Evolutionary conservation across 2,797 vertebrate species (phyloP), one percentile per base, ranked within the genome.

Genomic region (Catostomus latipinnis): DNA sequence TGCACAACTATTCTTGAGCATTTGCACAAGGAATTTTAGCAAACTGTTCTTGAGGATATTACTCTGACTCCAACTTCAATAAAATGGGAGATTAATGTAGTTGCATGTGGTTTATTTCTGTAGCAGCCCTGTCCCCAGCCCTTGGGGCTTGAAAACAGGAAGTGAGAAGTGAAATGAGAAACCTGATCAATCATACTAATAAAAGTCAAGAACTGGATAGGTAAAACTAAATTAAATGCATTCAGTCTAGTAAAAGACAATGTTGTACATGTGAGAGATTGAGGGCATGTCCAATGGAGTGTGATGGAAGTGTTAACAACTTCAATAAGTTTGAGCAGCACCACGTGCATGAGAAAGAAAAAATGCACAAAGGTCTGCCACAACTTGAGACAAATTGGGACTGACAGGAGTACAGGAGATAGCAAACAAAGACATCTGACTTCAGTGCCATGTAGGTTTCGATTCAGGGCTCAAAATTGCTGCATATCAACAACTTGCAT

Each of bases 41-140:
- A 58, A 86, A 85, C 76, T 69, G 69, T 69, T 57, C 52, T 63
- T 69, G 74, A 73, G 76, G 67, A 80, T 78, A 85, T 84, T 81
- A 82, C 67, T 80, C 60, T 76, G 48, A 70, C 62, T 80, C 79
- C 74, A 77, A 63, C 85, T 76, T 76, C 71, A 82, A 81, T 80
- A 77, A 82, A 84, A 56, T 8, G 60, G 46, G 71, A 83, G 82
- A 85, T 85, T 76, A 78, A 85, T 80, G 76, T 12, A 80, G 78
- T 60, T 72, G 57, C 56, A 75, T 76, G 60, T 13, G 61, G 71
- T 67, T 68, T 66, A 74, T 69, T 82, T 83, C 56, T 67, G 71
- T 71, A 74, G 60, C 57, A 53, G 45, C 43, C 34, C 49, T 53
- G 54, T 53, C 48, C 60, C 49, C 13, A 34, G 73, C 68, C 66